Conservation (phyloP, 1,140 invertebrate genomes). For the Apis mellifera region DNA sequence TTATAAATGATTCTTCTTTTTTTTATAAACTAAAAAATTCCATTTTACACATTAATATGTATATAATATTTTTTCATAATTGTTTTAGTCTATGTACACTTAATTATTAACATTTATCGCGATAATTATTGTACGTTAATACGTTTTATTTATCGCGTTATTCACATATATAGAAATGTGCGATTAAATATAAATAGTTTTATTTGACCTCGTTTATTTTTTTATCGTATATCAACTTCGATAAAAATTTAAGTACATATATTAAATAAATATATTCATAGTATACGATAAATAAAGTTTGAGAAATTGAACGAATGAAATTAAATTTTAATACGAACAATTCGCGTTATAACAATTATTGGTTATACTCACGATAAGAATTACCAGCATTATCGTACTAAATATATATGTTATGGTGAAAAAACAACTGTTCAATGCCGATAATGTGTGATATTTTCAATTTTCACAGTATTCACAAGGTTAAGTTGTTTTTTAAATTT, state of each 20-base stretch:
- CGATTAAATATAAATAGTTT: slow-evolving; percentile 17
- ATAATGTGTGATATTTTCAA: background rate
- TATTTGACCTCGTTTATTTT: background rate
- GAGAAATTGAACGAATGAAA: background rate
- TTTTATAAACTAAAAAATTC: background rate
- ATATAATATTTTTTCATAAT: background rate
- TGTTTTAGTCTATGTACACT: background rate
- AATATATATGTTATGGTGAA: background rate
- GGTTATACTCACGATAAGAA: background rate
- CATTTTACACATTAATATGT: background rate
- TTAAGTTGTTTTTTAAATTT: background rate
- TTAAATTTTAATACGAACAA: background rate
- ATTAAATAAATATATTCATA: too few species aligned
- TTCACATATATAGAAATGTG: background rate
- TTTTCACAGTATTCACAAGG: background rate
- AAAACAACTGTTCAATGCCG: background rate
- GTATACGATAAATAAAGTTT: too few species aligned
- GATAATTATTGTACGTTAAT: too few species aligned
- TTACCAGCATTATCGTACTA: too few species aligned
- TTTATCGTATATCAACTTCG: background rate
- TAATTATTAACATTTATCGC: slow-evolving; percentile 42
- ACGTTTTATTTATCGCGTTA: too few species aligned
- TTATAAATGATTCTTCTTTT: background rate
- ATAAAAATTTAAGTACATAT: too few species aligned
- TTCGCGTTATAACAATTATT: background rate